These are phyloP conservation scores for Sinocyclocheilus anshuiensis DNA, from an alignment of 2,113 vertebrate genomes.

Conservation along the genomic window DNA sequence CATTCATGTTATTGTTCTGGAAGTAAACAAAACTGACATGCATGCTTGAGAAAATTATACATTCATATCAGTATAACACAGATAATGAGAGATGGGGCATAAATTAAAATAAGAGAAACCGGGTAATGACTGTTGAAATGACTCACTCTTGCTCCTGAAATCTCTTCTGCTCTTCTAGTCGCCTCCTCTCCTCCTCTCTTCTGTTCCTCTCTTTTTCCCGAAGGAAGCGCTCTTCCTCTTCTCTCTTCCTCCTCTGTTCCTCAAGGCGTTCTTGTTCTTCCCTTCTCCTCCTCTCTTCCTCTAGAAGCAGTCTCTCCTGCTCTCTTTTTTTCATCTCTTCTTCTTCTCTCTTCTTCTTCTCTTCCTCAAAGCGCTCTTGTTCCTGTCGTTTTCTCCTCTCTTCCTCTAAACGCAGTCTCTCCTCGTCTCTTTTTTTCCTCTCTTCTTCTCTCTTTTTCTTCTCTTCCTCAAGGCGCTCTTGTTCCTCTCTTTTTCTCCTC, in stretches of 20 bases:
- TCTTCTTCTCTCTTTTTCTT: constrained; percentile 54
- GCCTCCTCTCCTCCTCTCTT: constrained; percentile 18
- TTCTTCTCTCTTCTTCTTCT: constrained; percentile 53
- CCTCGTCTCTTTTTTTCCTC: constrained; percentile 35
- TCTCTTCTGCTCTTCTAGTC: constrained; percentile 2
- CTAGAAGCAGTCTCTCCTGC: constrained; percentile 13
- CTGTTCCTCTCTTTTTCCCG: constrained; percentile 43
- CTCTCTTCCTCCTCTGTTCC: constrained; percentile 58
- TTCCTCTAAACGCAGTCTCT: constrained; percentile 37
- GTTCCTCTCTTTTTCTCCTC: constrained; percentile 53
- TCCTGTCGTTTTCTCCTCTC: constrained; percentile 63
- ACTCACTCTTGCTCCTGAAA: constrained; percentile 28
- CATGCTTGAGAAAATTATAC: not conserved
- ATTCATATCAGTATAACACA: not conserved
- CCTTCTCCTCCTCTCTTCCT: constrained; percentile 36
- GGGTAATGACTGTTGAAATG: too few species aligned
- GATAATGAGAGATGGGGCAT: not conserved
- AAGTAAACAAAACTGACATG: not conserved
- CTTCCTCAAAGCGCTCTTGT: constrained; percentile 43
- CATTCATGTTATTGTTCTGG: too few species aligned
- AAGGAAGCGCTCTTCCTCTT: constrained; percentile 60
- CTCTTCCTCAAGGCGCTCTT: constrained; percentile 59
- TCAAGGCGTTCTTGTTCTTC: constrained; percentile 44
- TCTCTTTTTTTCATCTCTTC: constrained; percentile 39
- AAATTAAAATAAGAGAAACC: not conserved